A percentile compares a stretch with the other conserved stretches of the same genome.
These are phyloP conservation scores for Euplagia quadripunctaria DNA, from an alignment of 2,888 invertebrate species.

Conservation along the genomic window DNA sequence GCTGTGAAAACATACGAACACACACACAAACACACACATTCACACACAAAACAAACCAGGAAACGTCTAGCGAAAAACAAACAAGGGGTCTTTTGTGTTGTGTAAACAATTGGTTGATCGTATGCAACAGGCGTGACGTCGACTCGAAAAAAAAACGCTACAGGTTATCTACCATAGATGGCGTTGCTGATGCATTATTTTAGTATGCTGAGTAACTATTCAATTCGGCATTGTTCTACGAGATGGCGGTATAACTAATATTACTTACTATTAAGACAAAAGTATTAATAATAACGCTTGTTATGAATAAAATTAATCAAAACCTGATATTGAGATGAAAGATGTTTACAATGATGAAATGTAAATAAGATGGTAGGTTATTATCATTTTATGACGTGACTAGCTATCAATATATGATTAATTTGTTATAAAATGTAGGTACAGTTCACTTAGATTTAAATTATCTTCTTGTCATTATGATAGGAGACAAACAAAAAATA, in stretches of 20 bases:
- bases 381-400: conserved; percentile 3
- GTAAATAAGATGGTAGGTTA: conserved; percentile 49
- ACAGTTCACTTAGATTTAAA: conserved; percentile 10
- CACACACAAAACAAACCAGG: conserved; percentile 87
- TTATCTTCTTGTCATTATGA: background rate
- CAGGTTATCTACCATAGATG: conserved; percentile 77
- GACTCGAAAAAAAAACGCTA: conserved; percentile 70
- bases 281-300: conserved; percentile 29
- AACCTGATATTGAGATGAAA: conserved; percentile 49
- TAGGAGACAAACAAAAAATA: background rate
- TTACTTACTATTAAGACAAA: conserved; percentile 31
- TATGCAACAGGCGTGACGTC: conserved; percentile 86
- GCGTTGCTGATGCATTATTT: conserved; percentile 47
- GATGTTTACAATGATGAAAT: conserved; percentile 54
- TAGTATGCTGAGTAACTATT: conserved; percentile 27
- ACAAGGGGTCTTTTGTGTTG: conserved; percentile 87
- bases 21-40: conserved; percentile 64
- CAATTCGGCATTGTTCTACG: conserved; percentile 45
- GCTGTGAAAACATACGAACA: conserved; percentile 82
- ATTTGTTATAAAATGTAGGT: conserved; percentile 23
- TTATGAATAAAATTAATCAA: conserved; percentile 45
- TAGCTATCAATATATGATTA: conserved; percentile 31
- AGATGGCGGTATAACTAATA: conserved; percentile 68
- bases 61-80: conserved; percentile 88
- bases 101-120: conserved; percentile 85